These are phyloP conservation scores for Sinonovacula constricta DNA, from an alignment of 1,140 invertebrate species.

Conservation along the genomic window DNA sequence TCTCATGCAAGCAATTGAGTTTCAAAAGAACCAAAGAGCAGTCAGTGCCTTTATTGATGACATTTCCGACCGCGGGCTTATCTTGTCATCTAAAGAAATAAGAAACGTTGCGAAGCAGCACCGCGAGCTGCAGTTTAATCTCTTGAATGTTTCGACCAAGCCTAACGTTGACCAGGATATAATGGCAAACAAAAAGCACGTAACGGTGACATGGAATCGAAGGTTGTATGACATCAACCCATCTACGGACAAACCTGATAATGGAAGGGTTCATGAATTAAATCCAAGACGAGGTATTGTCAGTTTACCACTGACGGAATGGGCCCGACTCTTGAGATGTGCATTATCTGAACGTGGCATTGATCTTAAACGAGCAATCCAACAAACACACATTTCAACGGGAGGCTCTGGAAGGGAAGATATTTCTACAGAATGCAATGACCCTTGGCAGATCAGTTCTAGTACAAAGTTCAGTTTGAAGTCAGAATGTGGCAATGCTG, in stretches of 20 bases:
- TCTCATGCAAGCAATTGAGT: constrained; percentile 35
- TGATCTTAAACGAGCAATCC: too few relatives aligned
- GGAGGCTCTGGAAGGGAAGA: constrained; percentile 30
- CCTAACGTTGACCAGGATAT: too few relatives aligned
- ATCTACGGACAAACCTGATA: not conserved
- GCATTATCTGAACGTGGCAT: too few relatives aligned
- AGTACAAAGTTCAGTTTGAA: constrained; percentile 39
- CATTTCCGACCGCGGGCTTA: constrained; percentile 29
- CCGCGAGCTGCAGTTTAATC: constrained; percentile 45
- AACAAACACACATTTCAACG: too few relatives aligned
- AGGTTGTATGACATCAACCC: constrained; percentile 14
- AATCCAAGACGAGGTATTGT: too few relatives aligned
- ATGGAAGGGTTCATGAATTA: constrained; percentile 1
- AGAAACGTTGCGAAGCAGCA: constrained; percentile 14
- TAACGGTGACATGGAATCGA: constrained; percentile 22
- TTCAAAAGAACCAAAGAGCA: constrained; percentile 40
- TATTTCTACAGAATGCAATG: not conserved
- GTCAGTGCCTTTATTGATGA: constrained; percentile 45
- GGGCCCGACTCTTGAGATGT: too few relatives aligned
- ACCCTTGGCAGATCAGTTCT: not conserved
- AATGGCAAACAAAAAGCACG: too few relatives aligned
- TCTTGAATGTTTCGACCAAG: too few relatives aligned
- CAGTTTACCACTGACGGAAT: too few relatives aligned
- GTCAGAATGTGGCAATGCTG: constrained; percentile 42
- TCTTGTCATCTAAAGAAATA: constrained; percentile 44